Evolutionary conservation across 2,113 vertebrate genomes (phyloP).

Genomic region (Tychaedon coryphoeus): DNA sequence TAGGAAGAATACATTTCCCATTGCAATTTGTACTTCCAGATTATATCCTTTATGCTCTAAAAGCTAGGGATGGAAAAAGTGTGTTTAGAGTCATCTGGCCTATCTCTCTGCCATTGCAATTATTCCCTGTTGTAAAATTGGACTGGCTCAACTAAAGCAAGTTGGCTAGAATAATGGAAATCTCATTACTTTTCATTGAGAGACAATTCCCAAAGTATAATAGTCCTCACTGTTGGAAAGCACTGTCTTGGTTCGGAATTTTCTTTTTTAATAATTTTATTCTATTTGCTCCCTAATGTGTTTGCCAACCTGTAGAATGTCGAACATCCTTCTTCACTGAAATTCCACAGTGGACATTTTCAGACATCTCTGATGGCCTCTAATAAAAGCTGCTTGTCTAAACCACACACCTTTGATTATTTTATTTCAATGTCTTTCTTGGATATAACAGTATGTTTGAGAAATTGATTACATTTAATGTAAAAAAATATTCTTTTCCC

Average conservation of each 20-base stretch:
- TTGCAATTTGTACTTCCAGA: constrained; percentile 10
- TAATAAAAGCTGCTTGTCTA: neutral
- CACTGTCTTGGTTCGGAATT: neutral
- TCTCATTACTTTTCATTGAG: neutral
- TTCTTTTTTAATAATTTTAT: constrained; percentile 1
- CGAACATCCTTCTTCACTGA: neutral
- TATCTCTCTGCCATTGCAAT: neutral
- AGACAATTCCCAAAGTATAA: neutral
- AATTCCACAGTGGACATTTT: neutral
- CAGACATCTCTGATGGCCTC: neutral
- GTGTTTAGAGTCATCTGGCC: neutral
- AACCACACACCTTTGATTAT: neutral
- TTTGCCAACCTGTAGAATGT: neutral
- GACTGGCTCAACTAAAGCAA: neutral
- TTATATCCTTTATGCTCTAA: neutral
- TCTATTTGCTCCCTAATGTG: neutral
- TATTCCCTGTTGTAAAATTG: constrained; percentile 36
- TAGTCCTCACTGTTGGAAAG: neutral
- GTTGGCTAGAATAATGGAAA: constrained; percentile 7
- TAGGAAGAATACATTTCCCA: neutral
- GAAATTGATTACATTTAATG: neutral
- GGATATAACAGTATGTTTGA: neutral
- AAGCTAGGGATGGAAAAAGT: neutral
- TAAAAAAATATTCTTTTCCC: neutral
- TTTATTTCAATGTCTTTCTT: neutral